A percentile compares a stretch with the other conserved stretches of the same genome.
Conservation (phyloP, 64 coral and sea anemone species). For the Platygyra sinensis region DNA sequence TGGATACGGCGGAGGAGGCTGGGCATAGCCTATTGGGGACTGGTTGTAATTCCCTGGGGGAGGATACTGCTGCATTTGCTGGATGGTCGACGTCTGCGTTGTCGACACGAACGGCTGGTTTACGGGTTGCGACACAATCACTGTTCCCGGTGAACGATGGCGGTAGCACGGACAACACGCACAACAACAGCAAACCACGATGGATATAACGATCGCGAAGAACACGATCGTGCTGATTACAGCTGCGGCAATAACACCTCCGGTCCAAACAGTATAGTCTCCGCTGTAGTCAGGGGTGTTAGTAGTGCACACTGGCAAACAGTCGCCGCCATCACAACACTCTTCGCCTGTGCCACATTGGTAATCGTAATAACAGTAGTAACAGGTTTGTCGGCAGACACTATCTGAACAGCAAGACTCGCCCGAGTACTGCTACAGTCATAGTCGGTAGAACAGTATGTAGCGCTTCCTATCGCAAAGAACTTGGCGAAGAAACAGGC, state of each 20-base stretch:
- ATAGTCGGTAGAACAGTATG: neutral
- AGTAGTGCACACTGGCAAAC: neutral
- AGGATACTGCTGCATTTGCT: neutral
- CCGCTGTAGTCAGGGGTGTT: too few species aligned
- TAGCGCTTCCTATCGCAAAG: neutral
- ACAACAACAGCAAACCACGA: conserved; percentile 47
- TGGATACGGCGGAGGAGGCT: neutral
- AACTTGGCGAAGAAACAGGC: neutral
- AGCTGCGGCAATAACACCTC: neutral
- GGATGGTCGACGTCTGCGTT: neutral
- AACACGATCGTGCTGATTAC: neutral
- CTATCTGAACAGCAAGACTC: neutral
- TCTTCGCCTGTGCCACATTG: neutral
- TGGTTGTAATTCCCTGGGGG: neutral
- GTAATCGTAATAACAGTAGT: neutral
- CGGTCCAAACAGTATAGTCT: neutral
- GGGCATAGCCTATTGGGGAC: neutral
- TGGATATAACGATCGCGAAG: neutral
- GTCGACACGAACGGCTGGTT: neutral
- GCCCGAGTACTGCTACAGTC: neutral
- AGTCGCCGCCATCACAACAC: neutral
- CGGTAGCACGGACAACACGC: conserved; percentile 44
- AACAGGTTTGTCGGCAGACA: neutral
- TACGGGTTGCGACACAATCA: neutral
- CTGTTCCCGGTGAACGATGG: neutral